Base-by-base conservation (phyloP, 2,888 invertebrate species). In the Aelia acuminata region DNA sequence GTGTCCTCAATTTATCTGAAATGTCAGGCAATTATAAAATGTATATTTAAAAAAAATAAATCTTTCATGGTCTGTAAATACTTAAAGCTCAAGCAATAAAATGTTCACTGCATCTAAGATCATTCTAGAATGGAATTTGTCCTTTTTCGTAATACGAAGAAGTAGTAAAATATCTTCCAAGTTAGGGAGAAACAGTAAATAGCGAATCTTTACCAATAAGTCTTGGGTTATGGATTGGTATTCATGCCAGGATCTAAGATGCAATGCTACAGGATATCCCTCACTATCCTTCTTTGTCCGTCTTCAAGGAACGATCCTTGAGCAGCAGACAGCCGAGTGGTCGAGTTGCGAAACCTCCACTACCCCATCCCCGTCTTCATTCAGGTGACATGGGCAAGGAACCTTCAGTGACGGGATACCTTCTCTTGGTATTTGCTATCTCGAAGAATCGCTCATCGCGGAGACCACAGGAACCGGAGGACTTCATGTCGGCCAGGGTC, bases 401-500 rank as follows among this genome's bases (percentile, higher is more conserved):
- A 3, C 1, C 18, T 22, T 80, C 80, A 43, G 80, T 80, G 80
- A 39, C 80, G 11, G n/a, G n/a, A n/a, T 15, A 15, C 3, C n/a
- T 80, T 10, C 43, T n/a, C 80, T 80, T 80, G 80, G 43, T 80
- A 80, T 80, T 80, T 80, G 22, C 43, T 80, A 80, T 80, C 43
- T 39, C n/a, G 43, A 43, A 47, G 80, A 43, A 43, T 47, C 80
- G 43, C 80, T 43, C 80, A 43, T 80, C 43, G 43, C 13, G 43
- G 3, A 80, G 80, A 80, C 43, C 43, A 80, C n/a, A 39, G 43
- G 80, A 80, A 47, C 43, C n/a, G 13, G 43, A 31, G 43, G 39
- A 43, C 22, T 20, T 43, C 80, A 47, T 70, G 15, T 35, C 63
- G 63, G 63, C 63, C 63, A 70, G 63, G 63, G 63, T 35, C 63